These are phyloP conservation scores for Acleris laterana DNA, from an alignment of 2,888 invertebrate species.

Conservation along the genomic window DNA sequence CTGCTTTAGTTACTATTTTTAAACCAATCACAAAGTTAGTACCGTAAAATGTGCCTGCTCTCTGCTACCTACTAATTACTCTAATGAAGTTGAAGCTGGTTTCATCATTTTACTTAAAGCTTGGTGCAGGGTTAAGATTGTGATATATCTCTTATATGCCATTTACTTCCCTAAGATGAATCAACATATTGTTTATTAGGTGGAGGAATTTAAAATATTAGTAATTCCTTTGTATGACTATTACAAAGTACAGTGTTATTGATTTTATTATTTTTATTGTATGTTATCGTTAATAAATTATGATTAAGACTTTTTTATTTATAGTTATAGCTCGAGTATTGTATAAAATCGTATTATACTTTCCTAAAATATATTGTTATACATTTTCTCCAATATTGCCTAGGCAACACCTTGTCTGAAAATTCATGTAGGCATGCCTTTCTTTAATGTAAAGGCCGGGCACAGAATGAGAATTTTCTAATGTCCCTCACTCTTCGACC, in stretches of 20 bases:
- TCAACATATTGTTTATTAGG: neutral
- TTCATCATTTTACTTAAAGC: constrained; percentile 9
- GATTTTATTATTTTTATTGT: constrained; percentile 13
- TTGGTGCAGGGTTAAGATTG: constrained; percentile 34
- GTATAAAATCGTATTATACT: no score
- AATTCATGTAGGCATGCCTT: no score
- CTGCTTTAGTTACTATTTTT: constrained; percentile 90
- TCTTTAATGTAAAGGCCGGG: no score
- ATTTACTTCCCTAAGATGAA: constrained; percentile 4
- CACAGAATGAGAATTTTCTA: no score
- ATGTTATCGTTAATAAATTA: constrained; percentile 26
- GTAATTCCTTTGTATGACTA: neutral
- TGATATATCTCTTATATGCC: constrained; percentile 20
- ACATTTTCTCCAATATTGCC: no score
- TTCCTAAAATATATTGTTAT: no score
- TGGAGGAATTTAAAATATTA: neutral
- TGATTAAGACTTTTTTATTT: neutral
- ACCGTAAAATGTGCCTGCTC: constrained; percentile 60
- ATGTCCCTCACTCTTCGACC: no score
- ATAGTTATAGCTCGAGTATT: no score
- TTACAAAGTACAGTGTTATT: neutral
- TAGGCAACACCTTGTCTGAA: no score
- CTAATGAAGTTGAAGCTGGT: constrained; percentile 2
- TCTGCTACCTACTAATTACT: neutral
- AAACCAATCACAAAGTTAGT: constrained; percentile 91